Evolutionary conservation across 2,797 vertebrate species (phyloP), one percentile per base, ranked within the genome.

Genomic region (Clamator glandarius): DNA sequence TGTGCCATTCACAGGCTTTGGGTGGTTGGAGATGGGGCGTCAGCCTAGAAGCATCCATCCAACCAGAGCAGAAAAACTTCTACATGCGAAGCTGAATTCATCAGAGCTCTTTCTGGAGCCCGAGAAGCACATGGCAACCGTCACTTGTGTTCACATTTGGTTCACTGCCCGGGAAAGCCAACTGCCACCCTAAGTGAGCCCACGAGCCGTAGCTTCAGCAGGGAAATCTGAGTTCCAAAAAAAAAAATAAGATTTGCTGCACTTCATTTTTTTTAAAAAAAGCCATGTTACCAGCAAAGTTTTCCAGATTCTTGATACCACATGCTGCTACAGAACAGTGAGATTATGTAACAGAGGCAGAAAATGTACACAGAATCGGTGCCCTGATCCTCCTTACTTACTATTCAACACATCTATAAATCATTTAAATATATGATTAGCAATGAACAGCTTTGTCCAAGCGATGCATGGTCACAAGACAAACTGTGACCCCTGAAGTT

Each of bases 401-500:
- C 78, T 59, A 12, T 64, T 83, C 48, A 54, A 16, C 36, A 5
- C 23, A 41, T 61, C 86, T 68, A 66, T 20, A 31, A 89, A 77
- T 70, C 58, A 82, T 57, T 89, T 67, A 55, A 85, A 62, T 18
- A 4, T 4, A 23, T 76, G 35, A 73, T 86, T 16, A 77, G 41
- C 69, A 87, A 61, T 21, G 78, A 90, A 82, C 18, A 57, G 51
- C 81, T 91, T 84, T 69, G 52, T 31, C 79, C 59, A 68, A 70
- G 81, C 19, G 68, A 86, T 14, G 68, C 12, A 9, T 14, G 39
- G 35, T 20, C 70, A 44, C 2, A 55, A 91, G 76, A 33, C 28
- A 25, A 64, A 29, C 54, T 84, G 57, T 18, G 78, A 25, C 82
- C 82, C 83, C 50, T 25, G 64, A 50, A 52, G 44, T 39, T 61